phyloP scores from a whole-genome alignment of 2,113 vertebrate species.

The Serilophus lunatus region DNA sequence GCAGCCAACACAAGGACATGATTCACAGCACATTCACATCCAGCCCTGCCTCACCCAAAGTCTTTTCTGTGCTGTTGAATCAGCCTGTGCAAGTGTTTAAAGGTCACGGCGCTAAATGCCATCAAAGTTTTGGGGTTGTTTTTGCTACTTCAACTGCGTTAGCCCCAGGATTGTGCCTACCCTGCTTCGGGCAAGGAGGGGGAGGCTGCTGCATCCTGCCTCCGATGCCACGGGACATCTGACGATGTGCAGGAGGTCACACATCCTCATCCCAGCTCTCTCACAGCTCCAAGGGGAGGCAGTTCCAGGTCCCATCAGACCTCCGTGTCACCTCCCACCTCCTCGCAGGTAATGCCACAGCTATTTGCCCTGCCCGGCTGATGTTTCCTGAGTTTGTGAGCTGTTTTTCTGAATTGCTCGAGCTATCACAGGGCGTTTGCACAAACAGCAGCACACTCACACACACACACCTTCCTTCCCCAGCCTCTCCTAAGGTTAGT shows the following conservation, averaged over 20 bases:
- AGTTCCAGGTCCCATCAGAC: neutral
- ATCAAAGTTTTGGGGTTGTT: rapidly evolving
- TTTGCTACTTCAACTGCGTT: neutral
- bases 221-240: rapidly evolving
- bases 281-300: neutral
- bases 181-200: neutral
- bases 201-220: neutral
- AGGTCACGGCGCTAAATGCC: neutral
- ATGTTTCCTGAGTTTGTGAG: neutral
- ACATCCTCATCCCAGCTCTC: neutral
- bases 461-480: neutral
- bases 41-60: neutral
- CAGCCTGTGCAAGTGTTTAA: neutral
- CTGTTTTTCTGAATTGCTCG: neutral
- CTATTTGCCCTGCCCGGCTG: neutral
- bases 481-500: neutral
- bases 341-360: neutral
- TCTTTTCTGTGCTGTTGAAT: neutral
- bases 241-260: rapidly evolving
- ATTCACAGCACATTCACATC: neutral
- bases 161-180: neutral
- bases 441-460: neutral
- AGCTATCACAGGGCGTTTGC: neutral
- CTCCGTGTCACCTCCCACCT: neutral
- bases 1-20: neutral